These are phyloP conservation scores for Lochmaea capreae DNA, from an alignment of 2,888 invertebrate species.

Conservation along the genomic window DNA sequence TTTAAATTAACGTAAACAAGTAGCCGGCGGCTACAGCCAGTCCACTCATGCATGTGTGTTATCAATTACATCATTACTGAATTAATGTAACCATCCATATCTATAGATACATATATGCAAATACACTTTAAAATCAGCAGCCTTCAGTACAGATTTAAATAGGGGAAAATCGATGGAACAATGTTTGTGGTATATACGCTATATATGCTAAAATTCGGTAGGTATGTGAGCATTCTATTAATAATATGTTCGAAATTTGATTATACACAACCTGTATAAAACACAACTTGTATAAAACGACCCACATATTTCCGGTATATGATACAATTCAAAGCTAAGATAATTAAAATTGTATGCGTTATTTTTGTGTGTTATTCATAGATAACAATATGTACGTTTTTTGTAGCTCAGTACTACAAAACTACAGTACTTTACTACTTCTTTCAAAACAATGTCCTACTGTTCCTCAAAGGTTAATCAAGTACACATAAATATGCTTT, in stretches of 20 bases:
- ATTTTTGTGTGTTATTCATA: neutral
- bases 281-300: neutral
- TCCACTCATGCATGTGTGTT: conserved; percentile 43
- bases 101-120: conserved; percentile 47
- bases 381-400: too few species aligned
- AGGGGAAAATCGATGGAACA: conserved; percentile 49
- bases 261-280: neutral
- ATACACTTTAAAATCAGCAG: conserved; percentile 50
- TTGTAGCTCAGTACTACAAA: too few species aligned
- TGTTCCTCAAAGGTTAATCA: too few species aligned
- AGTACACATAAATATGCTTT: too few species aligned
- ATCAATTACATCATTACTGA: conserved; percentile 58
- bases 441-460: too few species aligned
- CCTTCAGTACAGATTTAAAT: conserved; percentile 44
- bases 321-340: neutral
- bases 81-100: conserved; percentile 54
- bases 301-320: neutral
- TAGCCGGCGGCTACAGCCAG: neutral
- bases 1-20: neutral
- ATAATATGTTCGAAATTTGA: conserved; percentile 7
- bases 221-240: conserved; percentile 6
- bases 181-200: conserved; percentile 45
- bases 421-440: too few species aligned
- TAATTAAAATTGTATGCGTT: neutral
- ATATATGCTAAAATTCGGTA: conserved; percentile 30